Percentiles rank a stretch among this genome's conserved stretches.
phyloP scores from a whole-genome alignment of 1,140 invertebrate species.

The Tyrophagus putrescentiae region DNA sequence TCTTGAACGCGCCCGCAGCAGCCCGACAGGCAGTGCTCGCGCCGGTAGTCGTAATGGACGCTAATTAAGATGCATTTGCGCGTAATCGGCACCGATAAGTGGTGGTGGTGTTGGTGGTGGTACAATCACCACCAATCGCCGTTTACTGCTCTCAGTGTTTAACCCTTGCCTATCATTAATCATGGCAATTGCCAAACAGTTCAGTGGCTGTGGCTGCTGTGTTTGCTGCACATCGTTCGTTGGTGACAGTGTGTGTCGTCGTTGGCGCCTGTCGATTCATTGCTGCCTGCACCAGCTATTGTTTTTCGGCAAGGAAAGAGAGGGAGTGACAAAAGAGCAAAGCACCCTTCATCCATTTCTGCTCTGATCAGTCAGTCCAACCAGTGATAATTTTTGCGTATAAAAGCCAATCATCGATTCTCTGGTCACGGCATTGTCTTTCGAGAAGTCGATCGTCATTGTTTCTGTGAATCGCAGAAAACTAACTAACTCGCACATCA shows the following conservation, averaged over 20 bases:
- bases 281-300: background rate
- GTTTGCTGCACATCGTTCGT: background rate
- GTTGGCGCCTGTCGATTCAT: background rate
- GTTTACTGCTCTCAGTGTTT: background rate
- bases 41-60: background rate
- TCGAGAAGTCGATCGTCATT: too few relatives aligned
- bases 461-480: too few relatives aligned
- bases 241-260: background rate
- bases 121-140: background rate
- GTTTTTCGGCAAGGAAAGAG: too few relatives aligned
- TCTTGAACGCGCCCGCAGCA: background rate
- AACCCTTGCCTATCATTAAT: background rate
- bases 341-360: too few relatives aligned
- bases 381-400: background rate
- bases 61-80: constrained; percentile 12
- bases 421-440: too few relatives aligned
- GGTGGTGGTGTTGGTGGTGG: background rate
- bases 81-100: background rate
- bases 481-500: too few relatives aligned
- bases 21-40: too few relatives aligned
- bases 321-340: too few relatives aligned
- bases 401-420: too few relatives aligned
- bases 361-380: too few relatives aligned
- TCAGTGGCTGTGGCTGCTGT: background rate
- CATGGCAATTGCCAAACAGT: background rate